Base-by-base conservation (phyloP, 2,888 invertebrate species). In the Drosophila monieri region DNA sequence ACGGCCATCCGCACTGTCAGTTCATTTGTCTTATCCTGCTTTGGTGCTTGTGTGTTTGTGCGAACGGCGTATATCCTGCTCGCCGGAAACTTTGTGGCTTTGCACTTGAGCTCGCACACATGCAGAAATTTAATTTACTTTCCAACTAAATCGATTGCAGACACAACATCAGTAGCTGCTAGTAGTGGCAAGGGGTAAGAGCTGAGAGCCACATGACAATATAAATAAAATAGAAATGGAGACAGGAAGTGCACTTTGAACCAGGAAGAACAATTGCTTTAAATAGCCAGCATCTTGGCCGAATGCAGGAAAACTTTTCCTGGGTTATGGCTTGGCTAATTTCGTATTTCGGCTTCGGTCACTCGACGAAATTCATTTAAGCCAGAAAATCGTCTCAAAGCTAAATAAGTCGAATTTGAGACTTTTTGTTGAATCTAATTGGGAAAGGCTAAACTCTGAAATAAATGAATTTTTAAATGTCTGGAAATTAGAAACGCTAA, bases 121-220 rank as follows among this genome's bases (percentile, higher is more conserved):
- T 23, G 43, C 39, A 39, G 64, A 75, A 85, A 85, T 80, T 80
- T 83, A 85, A 81, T 85, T 81, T 81, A 85, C 73, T 80, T 83
- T 66, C 49, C 47, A 83, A 72, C 77, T 74, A 79, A 76, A 80
- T 80, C 85, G 80, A 85, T 80, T 65, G 67, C 70, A 65, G 51
- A 61, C 60, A 53, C 51, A 69, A 25, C 46, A 70, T 14, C 54
- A 55, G 69, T 55, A 60, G 2, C 54, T 54, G 41, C 25, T 14
- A 54, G 41, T 32, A 48, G 27, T 35, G 27, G 47, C 21, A 23
- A 51, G 27, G 52, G 12, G 30, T 21, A 46, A 49, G 14, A 18
- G 18, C 46, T 51, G 9, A 23, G 21, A 21, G 18, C 43, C 25
- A 39, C n/a, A 49, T 9, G 18, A 43, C 10, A 43, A 18, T 21